Evolutionary conservation across 2,888 invertebrate genomes (phyloP), one percentile per base, ranked within the genome.

Genomic region (Cartodere bifasciata): DNA sequence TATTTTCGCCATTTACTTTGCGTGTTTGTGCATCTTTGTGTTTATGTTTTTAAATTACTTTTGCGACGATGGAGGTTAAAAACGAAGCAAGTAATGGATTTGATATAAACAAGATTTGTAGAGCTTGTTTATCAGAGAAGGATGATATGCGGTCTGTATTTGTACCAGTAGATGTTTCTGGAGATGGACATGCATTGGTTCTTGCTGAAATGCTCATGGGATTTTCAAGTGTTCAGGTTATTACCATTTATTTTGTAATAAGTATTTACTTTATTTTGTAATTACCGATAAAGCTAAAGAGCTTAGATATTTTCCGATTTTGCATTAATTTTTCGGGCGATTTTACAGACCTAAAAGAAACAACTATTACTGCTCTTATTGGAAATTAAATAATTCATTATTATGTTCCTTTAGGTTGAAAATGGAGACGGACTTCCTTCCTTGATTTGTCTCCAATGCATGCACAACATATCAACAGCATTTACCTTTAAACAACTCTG

Each of bases 401-500:
- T 7, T n/a, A 20, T 23, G 7, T 28, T 20, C 38, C 52, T 48
- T 26, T 41, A 65, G 65, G 55, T 66, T 34, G 50, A 55, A 45
- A 55, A 46, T 40, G 60, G 52, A 14, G 63, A 66, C 47, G 66
- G 65, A 16, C 47, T 65, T 11, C 66, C 66, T 6, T 46, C 53
- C 13, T 47, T 56, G 16, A 50, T 66, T 22, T 66, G 66, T 37
- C 41, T 63, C 13, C 61, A 64, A 40, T 66, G 66, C 41, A 53
- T 59, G 22, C 53, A 62, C 30, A 61, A 64, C 51, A 58, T 64
- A 20, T 61, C 57, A 39, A 50, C 60, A 31, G 60, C 60, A 9
- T 64, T 55, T 43, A 54, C 62, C 4, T 66, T 66, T 42, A 64
- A 63, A 46, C 58, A 62, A 46, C 48, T 63, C 20, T 64, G 64